Evolutionary conservation across 1,140 invertebrate species (phyloP).

Genomic region (Drosophila rhopaloa): DNA sequence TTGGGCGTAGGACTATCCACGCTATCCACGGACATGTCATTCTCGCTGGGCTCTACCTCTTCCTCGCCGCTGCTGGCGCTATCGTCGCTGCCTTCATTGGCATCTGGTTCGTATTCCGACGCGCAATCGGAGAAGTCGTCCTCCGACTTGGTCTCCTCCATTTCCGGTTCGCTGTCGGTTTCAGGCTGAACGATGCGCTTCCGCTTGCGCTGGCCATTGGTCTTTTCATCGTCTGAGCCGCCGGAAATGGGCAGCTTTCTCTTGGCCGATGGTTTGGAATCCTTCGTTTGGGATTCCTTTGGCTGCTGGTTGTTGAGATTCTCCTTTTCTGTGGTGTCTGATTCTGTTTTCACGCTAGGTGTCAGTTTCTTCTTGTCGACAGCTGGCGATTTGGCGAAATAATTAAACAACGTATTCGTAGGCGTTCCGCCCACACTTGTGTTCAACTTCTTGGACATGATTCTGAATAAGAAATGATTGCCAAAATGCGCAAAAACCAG

Average conservation of each 20-base stretch:
- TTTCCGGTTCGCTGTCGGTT: conserved; percentile 85
- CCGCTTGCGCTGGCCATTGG: conserved; percentile 70
- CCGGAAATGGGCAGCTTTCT: conserved; percentile 46
- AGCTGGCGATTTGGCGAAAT: conserved; percentile 86
- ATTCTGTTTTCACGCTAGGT: conserved; percentile 53
- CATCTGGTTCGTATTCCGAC: conserved; percentile 61
- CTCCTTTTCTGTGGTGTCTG: conserved; percentile 52
- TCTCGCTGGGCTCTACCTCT: conserved; percentile 29
- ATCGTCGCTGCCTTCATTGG: conserved; percentile 36
- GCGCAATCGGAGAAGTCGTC: conserved; percentile 65
- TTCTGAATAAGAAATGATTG: conserved; percentile 5
- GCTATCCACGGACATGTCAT: conserved; percentile 25
- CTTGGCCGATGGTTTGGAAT: conserved; percentile 29
- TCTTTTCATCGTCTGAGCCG: conserved; percentile 81
- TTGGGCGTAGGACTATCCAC: conserved; percentile 45
- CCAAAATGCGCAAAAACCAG: conserved; percentile 10
- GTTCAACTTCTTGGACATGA: conserved; percentile 78
- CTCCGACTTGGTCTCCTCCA: conserved; percentile 57
- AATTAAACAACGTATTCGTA: conserved; percentile 87
- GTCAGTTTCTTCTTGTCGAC: conserved; percentile 84
- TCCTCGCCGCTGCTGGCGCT: conserved; percentile 42
- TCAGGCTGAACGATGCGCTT: conserved; percentile 85
- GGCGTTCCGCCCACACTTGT: conserved; percentile 65
- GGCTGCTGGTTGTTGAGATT: conserved; percentile 45
- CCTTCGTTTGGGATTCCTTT: neutral